Base-by-base conservation (phyloP, 1,140 invertebrate species). In the Carcinoscorpius rotundicauda region DNA sequence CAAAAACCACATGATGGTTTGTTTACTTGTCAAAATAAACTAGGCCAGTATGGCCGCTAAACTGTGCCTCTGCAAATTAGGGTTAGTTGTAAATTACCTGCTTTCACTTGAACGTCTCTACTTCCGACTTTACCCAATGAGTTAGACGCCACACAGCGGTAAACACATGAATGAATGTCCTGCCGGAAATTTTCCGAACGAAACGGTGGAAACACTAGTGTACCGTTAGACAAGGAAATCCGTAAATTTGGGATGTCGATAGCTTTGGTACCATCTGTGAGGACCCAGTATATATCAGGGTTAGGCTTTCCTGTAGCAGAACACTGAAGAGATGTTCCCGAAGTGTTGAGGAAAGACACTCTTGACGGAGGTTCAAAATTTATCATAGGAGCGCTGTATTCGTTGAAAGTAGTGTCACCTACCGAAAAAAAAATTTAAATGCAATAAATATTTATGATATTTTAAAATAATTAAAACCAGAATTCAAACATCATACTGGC, bases 331-430 rank as follows among this genome's bases (percentile, higher is more conserved):
- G 88, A 85, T 64, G 91, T 87, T 72, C 92, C 93, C 50, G 91
- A 93, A 60, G 90, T 92, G 77, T 96, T 96, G 66, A 89, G 91
- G 78, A 96, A 96, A 76, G 93, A 90, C 60, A 96, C 84, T 70
- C 88, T 84, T 76, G 89, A 91, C 67, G 88, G 88, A 29, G 91
- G 92, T 81, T 94, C 92, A 72, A 87, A 88, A 63, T 92, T 83
- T 77, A 95, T 95, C 62, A 93, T 88, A 8, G 91, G 93, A 73
- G 91, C 93, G 5, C 9, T 60, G 53, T 29, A 29, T 29, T 29
- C 29, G 53, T 8, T 8, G 53, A 55, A 55, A 55, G 53, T 8
- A 6, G 6, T 55, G 53, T 55, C n/a, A n/a, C 6, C 6, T 55
- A 55, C 53, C n/a, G n/a, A 6, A 55, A 8, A 55, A 6, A 55